These are phyloP conservation scores for Sinocyclocheilus anshuiensis DNA, from an alignment of 2,113 vertebrate species.

Conservation along the genomic window DNA sequence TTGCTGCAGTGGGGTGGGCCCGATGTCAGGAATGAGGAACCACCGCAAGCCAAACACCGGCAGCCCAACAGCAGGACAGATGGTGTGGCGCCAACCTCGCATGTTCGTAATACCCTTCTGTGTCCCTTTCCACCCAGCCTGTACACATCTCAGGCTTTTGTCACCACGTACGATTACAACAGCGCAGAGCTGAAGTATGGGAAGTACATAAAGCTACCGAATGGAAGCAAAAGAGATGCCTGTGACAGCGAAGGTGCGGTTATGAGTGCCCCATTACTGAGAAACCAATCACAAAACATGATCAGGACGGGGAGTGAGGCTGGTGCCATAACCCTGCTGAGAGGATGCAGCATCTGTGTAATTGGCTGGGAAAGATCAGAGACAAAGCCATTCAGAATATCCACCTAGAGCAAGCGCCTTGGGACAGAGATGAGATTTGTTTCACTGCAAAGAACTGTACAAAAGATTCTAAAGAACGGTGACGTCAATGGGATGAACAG, in stretches of 20 bases:
- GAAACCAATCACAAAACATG: conserved; percentile 64
- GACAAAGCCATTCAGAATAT: conserved; percentile 26
- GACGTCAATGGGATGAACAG: not conserved
- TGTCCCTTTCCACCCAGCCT: not conserved
- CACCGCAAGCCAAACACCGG: not conserved
- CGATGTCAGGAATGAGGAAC: conserved; percentile 29
- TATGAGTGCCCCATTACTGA: conserved; percentile 64
- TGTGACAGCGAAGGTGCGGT: conserved; percentile 68
- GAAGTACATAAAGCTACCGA: conserved; percentile 1
- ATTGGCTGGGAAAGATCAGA: conserved; percentile 62
- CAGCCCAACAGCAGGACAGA: conserved; percentile 39
- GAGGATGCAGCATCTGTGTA: conserved; percentile 63
- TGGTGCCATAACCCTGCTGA: conserved; percentile 29
- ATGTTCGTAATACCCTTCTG: conserved; percentile 6
- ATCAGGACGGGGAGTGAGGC: conserved; percentile 49
- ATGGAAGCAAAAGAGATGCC: conserved; percentile 62
- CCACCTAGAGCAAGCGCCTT: conserved; percentile 3
- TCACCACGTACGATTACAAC: conserved; percentile 19
- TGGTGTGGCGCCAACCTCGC: conserved; percentile 8
- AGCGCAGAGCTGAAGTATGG: conserved; percentile 37
- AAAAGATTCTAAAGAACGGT: not conserved
- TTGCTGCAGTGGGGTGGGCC: conserved; percentile 33
- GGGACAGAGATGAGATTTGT: conserved; percentile 28
- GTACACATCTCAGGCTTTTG: conserved; percentile 26
- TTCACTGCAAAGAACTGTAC: conserved; percentile 3